Evolutionary conservation across 2,797 vertebrate species (phyloP), one percentile per base, ranked within the genome.

Genomic region (Trichosurus vulpecula): DNA sequence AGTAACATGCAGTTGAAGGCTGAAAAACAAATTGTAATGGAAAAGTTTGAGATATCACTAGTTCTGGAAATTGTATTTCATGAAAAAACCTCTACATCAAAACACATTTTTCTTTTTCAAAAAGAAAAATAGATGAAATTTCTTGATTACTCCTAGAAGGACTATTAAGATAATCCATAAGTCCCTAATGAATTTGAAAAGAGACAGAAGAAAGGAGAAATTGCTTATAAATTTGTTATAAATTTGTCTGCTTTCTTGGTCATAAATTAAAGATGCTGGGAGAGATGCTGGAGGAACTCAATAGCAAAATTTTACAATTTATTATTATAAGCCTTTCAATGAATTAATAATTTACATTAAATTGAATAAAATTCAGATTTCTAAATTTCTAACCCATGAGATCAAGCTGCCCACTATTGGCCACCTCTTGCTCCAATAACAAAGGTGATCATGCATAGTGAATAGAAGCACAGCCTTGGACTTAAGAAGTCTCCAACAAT

Each of bases 141-240:
- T 81, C 51, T 47, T 74, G 25, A 74, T 56, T 54, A 27, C 27
- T 81, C 91, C 53, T 54, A 61, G 53, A 92, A 92, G 54, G 25
- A 53, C 94, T 92, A 56, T 95, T 91, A 93, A 22, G 51, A 54
- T 19, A 57, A 30, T 92, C 8, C 56, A 57, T 54, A 27, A 25
- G 12, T 25, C 47, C n/a, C 53, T 66, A 53, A 90, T 51, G 58
- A 56, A 66, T 41, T 25, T 90, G 56, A 81, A 81, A 47, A 81
- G 90, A 94, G 47, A 94, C 47, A 94, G 58, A 94, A 95, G 51
- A 87, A 94, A 52, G n/a, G 10, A 51, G 1, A 96, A 91, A n/a
- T 31, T 90, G 53, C 35, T 91, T 91, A 74, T 93, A 95, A 93
- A 90, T 55, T 55, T 55, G 55, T 91, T 93, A 74, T 93, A 95